Conservation (phyloP, 64 coral and sea anemone species). For the Actinia equina region DNA sequence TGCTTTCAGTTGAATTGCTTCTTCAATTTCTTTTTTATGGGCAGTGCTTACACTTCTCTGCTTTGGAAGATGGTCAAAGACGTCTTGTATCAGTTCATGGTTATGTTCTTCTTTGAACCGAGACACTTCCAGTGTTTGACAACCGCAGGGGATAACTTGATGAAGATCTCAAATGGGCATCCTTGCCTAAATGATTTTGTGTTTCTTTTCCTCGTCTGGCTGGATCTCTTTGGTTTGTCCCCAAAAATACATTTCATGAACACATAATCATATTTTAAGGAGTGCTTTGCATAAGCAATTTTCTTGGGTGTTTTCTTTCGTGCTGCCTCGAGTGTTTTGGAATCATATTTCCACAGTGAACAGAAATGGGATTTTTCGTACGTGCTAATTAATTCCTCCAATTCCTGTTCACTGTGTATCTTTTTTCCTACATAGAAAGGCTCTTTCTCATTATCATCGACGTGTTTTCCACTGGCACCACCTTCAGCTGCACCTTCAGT, state of each 20-base stretch:
- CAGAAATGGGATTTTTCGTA: conserved; percentile 17
- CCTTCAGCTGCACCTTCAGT: background rate
- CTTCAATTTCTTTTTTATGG: conserved; percentile 34
- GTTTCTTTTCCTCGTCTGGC: conserved; percentile 20
- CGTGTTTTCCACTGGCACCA: background rate
- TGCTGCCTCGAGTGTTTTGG: conserved; percentile 38
- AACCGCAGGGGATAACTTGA: conserved; percentile 36
- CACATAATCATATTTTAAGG: conserved; percentile 47
- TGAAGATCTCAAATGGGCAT: conserved; percentile 64
- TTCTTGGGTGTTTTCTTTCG: conserved; percentile 45
- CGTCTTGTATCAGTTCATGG: conserved; percentile 23
- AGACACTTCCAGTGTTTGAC: conserved; percentile 47
- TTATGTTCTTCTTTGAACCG: conserved; percentile 46
- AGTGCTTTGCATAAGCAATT: conserved; percentile 37
- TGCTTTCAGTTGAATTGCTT: conserved; percentile 36
- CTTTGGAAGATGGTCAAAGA: conserved; percentile 52
- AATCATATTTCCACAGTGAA: conserved; percentile 52
- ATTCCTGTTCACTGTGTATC: background rate
- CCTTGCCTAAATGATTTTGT: conserved; percentile 67
- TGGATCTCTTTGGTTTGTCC: conserved; percentile 21
- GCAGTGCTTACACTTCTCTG: conserved; percentile 30
- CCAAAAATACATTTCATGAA: conserved; percentile 45
- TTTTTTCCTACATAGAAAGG: background rate
- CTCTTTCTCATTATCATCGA: background rate
- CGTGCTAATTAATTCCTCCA: conserved; percentile 37